Conservation (phyloP, 2,888 invertebrate genomes). For the Pheosia tremula region DNA sequence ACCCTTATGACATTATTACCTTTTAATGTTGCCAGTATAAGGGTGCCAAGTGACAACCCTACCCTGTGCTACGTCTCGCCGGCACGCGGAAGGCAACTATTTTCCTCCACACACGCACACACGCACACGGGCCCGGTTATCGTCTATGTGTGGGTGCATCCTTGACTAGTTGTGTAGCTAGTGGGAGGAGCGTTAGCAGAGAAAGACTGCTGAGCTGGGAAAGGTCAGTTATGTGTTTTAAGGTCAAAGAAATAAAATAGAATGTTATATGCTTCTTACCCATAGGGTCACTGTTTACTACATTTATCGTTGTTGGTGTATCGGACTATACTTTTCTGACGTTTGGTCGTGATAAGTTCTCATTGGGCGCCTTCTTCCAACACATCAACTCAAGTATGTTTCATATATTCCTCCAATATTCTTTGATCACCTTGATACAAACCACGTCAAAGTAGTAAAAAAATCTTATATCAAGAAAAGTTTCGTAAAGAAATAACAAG, state of each 20-base stretch:
- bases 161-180: constrained; percentile 23
- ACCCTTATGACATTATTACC: not conserved
- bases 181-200: constrained; percentile 31
- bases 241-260: not conserved
- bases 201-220: constrained; percentile 9
- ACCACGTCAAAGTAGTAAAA: no score
- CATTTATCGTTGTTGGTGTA: no score
- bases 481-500: no score
- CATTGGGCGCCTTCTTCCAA: no score
- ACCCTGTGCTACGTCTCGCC: constrained; percentile 11
- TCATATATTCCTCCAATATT: no score
- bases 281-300: no score
- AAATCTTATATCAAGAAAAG: no score
- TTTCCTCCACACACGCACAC: constrained; percentile 38
- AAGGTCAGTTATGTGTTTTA: constrained; percentile 1
- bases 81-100: constrained; percentile 38
- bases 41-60: constrained; percentile 13
- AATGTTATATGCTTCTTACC: no score
- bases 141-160: constrained; percentile 27
- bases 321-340: no score
- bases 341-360: no score
- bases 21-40: not conserved
- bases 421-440: no score
- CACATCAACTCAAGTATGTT: no score
- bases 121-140: constrained; percentile 20